A percentile compares a stretch with the other conserved stretches of the same genome.
Evolutionary conservation across 2,113 vertebrate species (phyloP).

Genomic region (Ctenodactylus gundi): DNA sequence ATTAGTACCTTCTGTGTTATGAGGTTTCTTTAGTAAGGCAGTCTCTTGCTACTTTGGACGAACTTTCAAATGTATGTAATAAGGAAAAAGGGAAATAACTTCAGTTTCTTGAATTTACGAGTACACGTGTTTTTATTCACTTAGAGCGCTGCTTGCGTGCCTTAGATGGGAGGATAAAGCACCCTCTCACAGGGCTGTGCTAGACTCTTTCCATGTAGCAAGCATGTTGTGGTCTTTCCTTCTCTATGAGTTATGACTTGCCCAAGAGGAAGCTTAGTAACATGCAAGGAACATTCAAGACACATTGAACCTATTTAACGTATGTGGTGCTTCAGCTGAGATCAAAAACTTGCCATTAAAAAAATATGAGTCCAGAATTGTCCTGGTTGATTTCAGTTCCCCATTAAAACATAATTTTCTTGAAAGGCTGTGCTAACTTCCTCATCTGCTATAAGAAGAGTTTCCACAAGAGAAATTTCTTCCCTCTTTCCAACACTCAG

Average conservation of each 20-base stretch:
- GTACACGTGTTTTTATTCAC: not conserved
- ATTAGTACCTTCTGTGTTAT: not conserved
- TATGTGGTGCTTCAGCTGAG: not conserved
- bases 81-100: not conserved
- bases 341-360: not conserved
- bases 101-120: not conserved
- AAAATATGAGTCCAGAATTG: not conserved
- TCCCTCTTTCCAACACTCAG: too few relatives aligned
- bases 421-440: not conserved
- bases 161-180: not conserved
- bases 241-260: not conserved
- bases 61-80: not conserved
- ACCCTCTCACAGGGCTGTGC: not conserved
- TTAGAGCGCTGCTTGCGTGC: accelerated
- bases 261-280: not conserved
- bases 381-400: not conserved
- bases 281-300: not conserved
- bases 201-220: not conserved
- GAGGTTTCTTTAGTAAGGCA: not conserved
- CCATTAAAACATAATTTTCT: not conserved
- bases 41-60: not conserved
- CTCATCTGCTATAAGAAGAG: not conserved
- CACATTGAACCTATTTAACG: not conserved
- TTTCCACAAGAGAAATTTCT: not conserved
- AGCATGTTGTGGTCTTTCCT: not conserved